Conservation (phyloP, 1,140 invertebrate genomes). For the Steinernema khuongi region DNA sequence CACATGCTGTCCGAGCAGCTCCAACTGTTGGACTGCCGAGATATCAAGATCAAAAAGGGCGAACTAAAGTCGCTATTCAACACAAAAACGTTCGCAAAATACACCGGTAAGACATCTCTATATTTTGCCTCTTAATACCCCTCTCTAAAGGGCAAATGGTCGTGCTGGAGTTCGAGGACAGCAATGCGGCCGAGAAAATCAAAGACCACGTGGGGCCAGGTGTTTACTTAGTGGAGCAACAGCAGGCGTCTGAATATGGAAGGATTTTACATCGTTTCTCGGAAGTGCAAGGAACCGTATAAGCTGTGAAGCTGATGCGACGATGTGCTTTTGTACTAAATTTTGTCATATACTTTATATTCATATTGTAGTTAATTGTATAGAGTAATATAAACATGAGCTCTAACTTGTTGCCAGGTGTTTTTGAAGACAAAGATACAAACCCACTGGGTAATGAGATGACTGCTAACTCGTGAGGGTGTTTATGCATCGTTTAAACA, state of each 20-base stretch:
- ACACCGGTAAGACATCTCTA: not conserved
- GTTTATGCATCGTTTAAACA: too few species aligned
- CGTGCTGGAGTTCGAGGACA: not conserved
- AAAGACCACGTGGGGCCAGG: not conserved
- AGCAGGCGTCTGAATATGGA: not conserved
- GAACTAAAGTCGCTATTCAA: not conserved
- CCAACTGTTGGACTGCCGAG: not conserved
- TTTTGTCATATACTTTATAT: too few species aligned
- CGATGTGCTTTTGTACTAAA: too few species aligned
- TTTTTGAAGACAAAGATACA: too few species aligned
- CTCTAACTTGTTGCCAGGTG: too few species aligned
- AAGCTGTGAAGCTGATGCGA: not conserved
- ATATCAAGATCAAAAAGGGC: not conserved
- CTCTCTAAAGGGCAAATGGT: not conserved
- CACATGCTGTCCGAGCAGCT: slow-evolving; percentile 2
- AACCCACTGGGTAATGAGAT: too few species aligned
- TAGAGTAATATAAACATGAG: too few species aligned
- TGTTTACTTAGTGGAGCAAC: not conserved
- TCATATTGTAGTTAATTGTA: too few species aligned
- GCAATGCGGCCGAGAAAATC: not conserved
- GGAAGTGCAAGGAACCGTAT: not conserved
- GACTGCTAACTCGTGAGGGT: too few species aligned
- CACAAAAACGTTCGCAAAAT: not conserved
- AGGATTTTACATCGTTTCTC: not conserved
- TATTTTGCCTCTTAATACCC: not conserved